Base-by-base conservation (phyloP, 2,888 invertebrate genomes). In the Azorinus chamasolen region DNA sequence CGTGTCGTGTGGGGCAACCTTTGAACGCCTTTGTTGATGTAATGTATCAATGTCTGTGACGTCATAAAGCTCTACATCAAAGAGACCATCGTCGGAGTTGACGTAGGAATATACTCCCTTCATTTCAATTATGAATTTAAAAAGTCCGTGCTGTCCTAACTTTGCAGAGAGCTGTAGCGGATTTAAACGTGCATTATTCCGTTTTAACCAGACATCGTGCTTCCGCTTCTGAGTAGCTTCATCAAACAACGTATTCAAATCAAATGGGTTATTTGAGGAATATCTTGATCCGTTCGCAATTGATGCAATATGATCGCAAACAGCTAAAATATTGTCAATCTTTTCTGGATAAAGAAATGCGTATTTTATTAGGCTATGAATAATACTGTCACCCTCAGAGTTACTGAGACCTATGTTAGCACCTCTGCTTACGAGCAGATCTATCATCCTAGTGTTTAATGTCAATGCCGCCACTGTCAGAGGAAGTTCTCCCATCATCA, bases 401-500 rank as follows among this genome's bases (percentile, higher is more conserved):
- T 86, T 88, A 48, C 54, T 57, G 6, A 46, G 64, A 50, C 62
- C 62, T 2, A 81, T 10, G 10, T 69, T 64, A 14, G 83, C 83
- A 8, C 79, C 77, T 50, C 74, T 64, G 8, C 55, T 32, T 6
- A 83, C 20, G 58, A 87, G 45, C 20, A 72, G 55, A 18, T 79
- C 73, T 24, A 87, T 63, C 20, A 84, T 79, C 16, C 65, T 54
- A 25, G 57, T 55, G 71, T 87, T 82, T 25, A 84, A 50, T 10
- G 79, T 84, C 24, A 87, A 57, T 24, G 84, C 87, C 16, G 88
- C 88, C 24, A 88, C 86, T n/a, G 68, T 43, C 20, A 88, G 62
- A 2, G 87, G 86, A 3, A 84, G 54, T 68, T 87, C 83, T 12
- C 86, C 88, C 75, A 85, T 76, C 85, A 88, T 83, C 6, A 85